Base-by-base conservation (phyloP, 2,888 invertebrate genomes). In the Campoplex capitator region DNA sequence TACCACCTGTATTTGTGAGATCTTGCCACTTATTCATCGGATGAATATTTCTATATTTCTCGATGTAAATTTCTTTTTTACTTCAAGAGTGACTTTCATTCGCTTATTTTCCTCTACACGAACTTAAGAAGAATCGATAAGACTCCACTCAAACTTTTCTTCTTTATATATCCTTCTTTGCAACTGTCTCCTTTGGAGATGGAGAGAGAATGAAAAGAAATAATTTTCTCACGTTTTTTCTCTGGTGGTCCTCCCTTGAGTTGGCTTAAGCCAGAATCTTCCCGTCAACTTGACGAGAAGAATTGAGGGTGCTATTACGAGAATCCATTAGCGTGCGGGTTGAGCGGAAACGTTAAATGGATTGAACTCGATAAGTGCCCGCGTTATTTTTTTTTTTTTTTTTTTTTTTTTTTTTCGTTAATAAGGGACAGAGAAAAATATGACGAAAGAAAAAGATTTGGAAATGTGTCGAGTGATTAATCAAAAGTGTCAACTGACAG, bases 301-400 rank as follows among this genome's bases (percentile, higher is more conserved):
- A 77, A 84, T 73, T 16, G 67, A 73, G 68, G 58, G 35, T 76
- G 71, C 84, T 58, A 77, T 86, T 86, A 80, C 77, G 81, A 38
- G 62, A 75, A 81, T 77, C 84, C 77, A 84, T 87, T 84, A 84
- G 74, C 32, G 62, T 18, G 32, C 68, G 48, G 70, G 67, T 62
- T 62, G 8, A 58, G 54, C 3, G 67, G 76, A 68, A 81, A n/a
- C 62, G 84, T 56, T 45, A 70, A 83, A 84, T 84, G 80, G 45
- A 80, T 77, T 73, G 67, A 51, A 23, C 8, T 62, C 67, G 74
- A 73, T 79, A 70, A 83, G 54, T 35, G 62, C 42, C 42, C 16
- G 54, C 54, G 42, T n/a, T 28, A 74, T 70, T 76, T 58, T 42
- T 23, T 62, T 62, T 51, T 51, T 6, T 6, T 38, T 51, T 51